phyloP scores from a whole-genome alignment of 2,888 invertebrate species.

The Synanthedon andrenaeformis region DNA sequence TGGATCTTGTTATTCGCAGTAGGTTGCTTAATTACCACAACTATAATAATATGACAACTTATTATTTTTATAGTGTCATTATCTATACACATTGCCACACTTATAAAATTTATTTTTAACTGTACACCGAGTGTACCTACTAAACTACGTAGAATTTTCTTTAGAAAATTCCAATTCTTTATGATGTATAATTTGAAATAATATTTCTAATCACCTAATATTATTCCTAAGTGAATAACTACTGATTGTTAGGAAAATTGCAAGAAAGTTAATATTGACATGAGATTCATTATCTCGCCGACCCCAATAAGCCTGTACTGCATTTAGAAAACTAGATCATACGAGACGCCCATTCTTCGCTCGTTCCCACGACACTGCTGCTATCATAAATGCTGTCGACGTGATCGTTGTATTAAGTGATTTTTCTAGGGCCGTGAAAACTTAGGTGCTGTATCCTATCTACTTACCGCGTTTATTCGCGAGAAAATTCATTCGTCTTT shows the following conservation, averaged over 20 bases:
- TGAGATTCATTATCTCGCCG: conserved; percentile 48
- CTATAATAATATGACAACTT: conserved; percentile 31
- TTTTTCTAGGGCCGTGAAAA: conserved; percentile 5
- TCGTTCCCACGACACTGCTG: conserved; percentile 58
- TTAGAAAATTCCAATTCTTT: too few species aligned
- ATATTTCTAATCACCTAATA: conserved; percentile 7
- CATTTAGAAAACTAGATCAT: conserved; percentile 63
- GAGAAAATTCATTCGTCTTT: too few species aligned
- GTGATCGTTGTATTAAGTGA: conserved; percentile 46
- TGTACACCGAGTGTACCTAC: too few species aligned
- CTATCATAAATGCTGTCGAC: conserved; percentile 34
- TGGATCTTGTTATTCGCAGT: conserved; percentile 34
- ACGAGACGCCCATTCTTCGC: conserved; percentile 45
- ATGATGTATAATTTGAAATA: too few species aligned
- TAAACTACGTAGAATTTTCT: too few species aligned
- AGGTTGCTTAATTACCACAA: conserved; percentile 60
- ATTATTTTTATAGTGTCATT: conserved; percentile 5
- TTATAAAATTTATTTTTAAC: too few species aligned
- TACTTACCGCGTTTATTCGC: too few species aligned
- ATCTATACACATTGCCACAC: too few species aligned
- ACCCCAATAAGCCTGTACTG: conserved; percentile 54
- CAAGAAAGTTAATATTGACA: conserved; percentile 53
- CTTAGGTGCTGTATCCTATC: neutral
- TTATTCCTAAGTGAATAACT: conserved; percentile 10
- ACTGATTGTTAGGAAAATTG: conserved; percentile 11